Evolutionary conservation across 1,140 invertebrate species (phyloP).

Genomic region (Psilanteris sp.): DNA sequence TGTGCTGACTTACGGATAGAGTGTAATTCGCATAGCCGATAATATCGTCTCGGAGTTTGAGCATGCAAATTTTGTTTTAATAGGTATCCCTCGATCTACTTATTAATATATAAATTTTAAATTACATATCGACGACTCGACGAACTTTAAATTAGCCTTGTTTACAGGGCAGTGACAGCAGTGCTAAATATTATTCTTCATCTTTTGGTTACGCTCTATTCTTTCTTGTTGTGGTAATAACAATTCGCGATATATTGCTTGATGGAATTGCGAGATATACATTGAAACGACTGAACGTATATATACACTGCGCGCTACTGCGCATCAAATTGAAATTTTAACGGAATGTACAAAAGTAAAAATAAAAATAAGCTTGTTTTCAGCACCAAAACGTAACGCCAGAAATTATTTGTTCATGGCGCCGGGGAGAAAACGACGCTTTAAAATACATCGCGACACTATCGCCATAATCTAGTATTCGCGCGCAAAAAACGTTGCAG

Average conservation of each 20-base stretch:
- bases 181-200: slow-evolving; percentile 38
- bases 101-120: slow-evolving; percentile 22
- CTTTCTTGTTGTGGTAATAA: slow-evolving; percentile 15
- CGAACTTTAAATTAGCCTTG: slow-evolving; percentile 32
- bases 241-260: slow-evolving; percentile 45
- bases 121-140: slow-evolving; percentile 38
- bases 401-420: no score
- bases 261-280: slow-evolving; percentile 39
- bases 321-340: no score
- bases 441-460: no score
- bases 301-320: no score
- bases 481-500: no score
- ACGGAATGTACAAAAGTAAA: no score
- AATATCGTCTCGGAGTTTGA: slow-evolving; percentile 50
- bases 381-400: no score
- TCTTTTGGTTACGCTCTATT: slow-evolving; percentile 27
- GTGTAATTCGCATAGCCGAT: slow-evolving; percentile 46
- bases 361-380: no score
- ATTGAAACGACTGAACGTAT: no score
- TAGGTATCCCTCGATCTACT: slow-evolving; percentile 18
- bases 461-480: no score
- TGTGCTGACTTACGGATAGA: slow-evolving; percentile 46
- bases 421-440: no score
- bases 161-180: slow-evolving; percentile 49
- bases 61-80: slow-evolving; percentile 47